phyloP scores from a whole-genome alignment of 1,140 invertebrate species.

The Helicoverpa zea region DNA sequence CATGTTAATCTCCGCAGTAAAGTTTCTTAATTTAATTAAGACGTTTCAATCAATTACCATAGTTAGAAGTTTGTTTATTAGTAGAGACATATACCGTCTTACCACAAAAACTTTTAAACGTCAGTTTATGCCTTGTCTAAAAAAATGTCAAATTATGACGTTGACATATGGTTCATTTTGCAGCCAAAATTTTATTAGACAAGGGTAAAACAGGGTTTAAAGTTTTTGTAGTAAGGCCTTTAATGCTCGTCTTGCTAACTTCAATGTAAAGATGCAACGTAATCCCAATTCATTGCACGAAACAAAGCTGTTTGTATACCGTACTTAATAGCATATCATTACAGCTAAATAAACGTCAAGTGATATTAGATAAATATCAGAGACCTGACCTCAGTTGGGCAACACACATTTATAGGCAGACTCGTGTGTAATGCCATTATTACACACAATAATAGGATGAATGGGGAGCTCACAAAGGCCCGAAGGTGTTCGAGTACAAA shows the following conservation, averaged over 20 bases:
- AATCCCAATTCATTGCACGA: constrained; percentile 21
- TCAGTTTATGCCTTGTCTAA: no score
- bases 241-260: background rate
- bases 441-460: constrained; percentile 46
- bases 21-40: constrained; percentile 25
- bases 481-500: constrained; percentile 46
- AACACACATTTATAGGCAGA: constrained; percentile 43
- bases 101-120: no score
- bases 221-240: no score
- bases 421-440: constrained; percentile 42
- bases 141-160: no score
- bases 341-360: constrained; percentile 49
- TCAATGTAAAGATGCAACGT: constrained; percentile 8
- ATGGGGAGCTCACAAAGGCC: constrained; percentile 46
- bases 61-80: background rate
- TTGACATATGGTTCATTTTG: no score
- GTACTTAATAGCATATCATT: constrained; percentile 46
- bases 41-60: constrained; percentile 9
- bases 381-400: constrained; percentile 43
- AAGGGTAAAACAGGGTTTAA: no score
- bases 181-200: no score
- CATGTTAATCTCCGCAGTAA: constrained; percentile 17
- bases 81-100: no score
- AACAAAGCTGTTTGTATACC: constrained; percentile 23
- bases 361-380: constrained; percentile 50